Evolutionary conservation across 2,797 vertebrate genomes (phyloP).

Genomic region (Philypnodon macrostomus): DNA sequence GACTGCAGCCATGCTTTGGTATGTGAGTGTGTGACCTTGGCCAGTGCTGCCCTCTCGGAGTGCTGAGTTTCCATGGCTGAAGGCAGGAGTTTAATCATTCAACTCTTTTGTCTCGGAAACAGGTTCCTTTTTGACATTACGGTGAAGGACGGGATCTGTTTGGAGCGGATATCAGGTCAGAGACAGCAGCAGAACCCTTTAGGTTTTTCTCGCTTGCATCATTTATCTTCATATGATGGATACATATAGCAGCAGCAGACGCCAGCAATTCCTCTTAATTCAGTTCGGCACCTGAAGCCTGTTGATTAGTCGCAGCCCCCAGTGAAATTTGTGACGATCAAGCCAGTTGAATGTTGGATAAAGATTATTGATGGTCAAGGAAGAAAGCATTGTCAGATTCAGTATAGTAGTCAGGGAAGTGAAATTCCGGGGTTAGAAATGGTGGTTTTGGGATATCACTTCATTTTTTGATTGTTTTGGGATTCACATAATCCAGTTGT

Average conservation of each 20-base stretch:
- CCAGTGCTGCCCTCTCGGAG: conserved; percentile 33
- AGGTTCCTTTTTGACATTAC: conserved; percentile 56
- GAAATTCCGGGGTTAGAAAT: too few species aligned
- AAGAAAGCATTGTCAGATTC: not conserved
- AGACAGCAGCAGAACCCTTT: conserved; percentile 46
- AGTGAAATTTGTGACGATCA: conserved; percentile 25
- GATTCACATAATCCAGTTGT: too few species aligned
- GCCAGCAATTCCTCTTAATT: conserved; percentile 47
- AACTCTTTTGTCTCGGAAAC: conserved; percentile 51
- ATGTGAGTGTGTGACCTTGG: conserved; percentile 64
- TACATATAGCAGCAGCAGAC: conserved; percentile 33
- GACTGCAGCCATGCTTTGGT: conserved; percentile 29
- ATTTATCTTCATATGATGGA: conserved; percentile 53
- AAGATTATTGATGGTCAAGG: conserved; percentile 14
- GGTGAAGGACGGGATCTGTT: conserved; percentile 60
- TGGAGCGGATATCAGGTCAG: conserved; percentile 57
- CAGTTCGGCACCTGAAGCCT: conserved; percentile 19
- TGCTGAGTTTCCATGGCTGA: conserved; percentile 55
- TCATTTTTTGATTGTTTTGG: too few species aligned
- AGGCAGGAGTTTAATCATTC: conserved; percentile 72
- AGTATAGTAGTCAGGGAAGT: not conserved
- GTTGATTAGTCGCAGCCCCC: conserved; percentile 27
- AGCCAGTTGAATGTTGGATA: not conserved
- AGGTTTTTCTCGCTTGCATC: conserved; percentile 25
- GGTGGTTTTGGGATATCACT: too few species aligned